A percentile compares a stretch with the other conserved stretches of the same genome.
These are phyloP conservation scores for Cyprinodon variegatus DNA, from an alignment of 2,113 vertebrate genomes.

Conservation along the genomic window DNA sequence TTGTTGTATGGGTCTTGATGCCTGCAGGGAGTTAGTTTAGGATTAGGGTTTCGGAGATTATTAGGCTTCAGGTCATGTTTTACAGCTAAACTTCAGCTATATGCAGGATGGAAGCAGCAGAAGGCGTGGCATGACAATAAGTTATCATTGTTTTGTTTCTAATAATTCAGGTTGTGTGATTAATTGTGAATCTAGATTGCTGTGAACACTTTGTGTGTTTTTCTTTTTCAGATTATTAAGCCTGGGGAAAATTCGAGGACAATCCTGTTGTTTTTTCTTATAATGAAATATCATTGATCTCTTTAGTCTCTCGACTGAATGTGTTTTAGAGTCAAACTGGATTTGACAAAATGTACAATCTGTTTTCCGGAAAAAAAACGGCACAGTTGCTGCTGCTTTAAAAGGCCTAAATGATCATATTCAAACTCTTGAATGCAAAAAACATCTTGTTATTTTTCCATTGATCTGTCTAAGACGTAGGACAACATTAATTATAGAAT, in stretches of 20 bases:
- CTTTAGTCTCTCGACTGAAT: no score
- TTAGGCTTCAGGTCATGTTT: constrained; percentile 27
- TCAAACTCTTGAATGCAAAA: no score
- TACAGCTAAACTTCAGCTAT: constrained; percentile 3
- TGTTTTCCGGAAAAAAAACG: neutral
- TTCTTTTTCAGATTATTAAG: neutral
- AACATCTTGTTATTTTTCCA: no score
- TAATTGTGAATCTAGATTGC: neutral
- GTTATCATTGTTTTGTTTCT: neutral
- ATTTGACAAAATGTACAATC: no score
- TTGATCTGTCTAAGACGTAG: no score
- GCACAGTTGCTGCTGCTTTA: neutral
- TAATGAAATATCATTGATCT: no score
- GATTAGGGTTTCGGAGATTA: constrained; percentile 22
- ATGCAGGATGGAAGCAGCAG: neutral
- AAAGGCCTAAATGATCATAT: neutral
- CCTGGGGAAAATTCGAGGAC: no score
- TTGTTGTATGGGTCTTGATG: constrained; percentile 1
- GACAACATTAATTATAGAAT: no score
- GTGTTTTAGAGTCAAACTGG: no score
- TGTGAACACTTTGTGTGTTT: neutral
- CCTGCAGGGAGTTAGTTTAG: constrained; percentile 22
- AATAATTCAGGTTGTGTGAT: neutral
- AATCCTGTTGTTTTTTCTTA: no score
- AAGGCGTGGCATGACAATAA: neutral